Conservation (phyloP, 2,888 invertebrate species). For the Girardia tigrina region DNA sequence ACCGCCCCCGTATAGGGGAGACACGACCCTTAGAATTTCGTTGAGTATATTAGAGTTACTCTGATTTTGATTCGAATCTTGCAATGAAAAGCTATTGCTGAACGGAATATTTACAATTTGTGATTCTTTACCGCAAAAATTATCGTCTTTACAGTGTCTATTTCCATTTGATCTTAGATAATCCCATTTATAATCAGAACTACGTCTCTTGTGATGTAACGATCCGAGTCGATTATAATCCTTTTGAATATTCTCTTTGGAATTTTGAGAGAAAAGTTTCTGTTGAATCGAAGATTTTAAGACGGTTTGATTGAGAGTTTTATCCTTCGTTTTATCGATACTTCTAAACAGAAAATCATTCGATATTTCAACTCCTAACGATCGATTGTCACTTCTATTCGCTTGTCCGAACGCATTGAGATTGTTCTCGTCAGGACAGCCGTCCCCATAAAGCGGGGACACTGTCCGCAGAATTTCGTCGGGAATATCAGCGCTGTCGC, state of each 20-base stretch:
- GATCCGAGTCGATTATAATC: too few relatives aligned
- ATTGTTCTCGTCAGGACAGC: neutral
- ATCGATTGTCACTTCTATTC: neutral
- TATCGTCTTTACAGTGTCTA: too few relatives aligned
- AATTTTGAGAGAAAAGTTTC: too few relatives aligned
- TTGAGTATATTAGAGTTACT: neutral
- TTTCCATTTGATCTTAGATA: too few relatives aligned
- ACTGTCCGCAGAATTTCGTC: neutral
- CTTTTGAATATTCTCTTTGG: too few relatives aligned
- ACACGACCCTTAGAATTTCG: neutral
- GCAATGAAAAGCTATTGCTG: too few relatives aligned
- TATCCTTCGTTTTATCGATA: neutral
- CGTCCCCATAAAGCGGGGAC: neutral
- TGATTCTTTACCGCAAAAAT: too few relatives aligned
- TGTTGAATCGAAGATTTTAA: neutral
- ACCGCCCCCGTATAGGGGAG: neutral
- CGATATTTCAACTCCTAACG: neutral
- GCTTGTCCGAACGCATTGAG: too few relatives aligned
- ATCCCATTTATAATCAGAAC: too few relatives aligned
- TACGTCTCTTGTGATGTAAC: too few relatives aligned
- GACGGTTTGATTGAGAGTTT: neutral
- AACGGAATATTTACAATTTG: too few relatives aligned
- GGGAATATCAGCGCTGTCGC: neutral
- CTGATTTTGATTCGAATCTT: too few relatives aligned
- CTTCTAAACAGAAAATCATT: neutral